These are phyloP conservation scores for Petrolisthes manimaculis DNA, from an alignment of 2,888 invertebrate species.

Conservation along the genomic window DNA sequence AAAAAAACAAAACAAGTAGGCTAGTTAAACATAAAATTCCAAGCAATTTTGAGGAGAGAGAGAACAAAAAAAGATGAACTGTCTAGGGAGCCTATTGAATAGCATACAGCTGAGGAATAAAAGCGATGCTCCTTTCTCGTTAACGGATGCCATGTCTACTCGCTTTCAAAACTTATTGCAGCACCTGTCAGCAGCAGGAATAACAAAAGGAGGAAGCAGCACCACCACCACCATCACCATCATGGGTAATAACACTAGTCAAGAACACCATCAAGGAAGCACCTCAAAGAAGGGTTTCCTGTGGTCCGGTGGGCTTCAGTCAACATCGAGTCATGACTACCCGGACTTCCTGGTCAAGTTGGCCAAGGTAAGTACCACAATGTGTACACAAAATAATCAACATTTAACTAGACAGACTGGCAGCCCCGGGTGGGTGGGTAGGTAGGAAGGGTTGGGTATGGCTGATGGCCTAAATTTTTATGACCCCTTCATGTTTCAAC, in stretches of 20 bases:
- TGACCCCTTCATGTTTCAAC: too few species aligned
- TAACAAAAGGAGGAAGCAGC: not conserved
- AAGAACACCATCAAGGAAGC: not conserved
- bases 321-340: slow-evolving; percentile 2
- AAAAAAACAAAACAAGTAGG: too few species aligned
- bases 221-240: not conserved
- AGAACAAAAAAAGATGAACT: slow-evolving; percentile 3
- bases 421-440: too few species aligned
- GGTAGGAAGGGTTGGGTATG: too few species aligned
- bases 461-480: too few species aligned
- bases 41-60: not conserved
- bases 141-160: not conserved
- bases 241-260: slow-evolving; percentile 8
- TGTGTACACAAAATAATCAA: too few species aligned
- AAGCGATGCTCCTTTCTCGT: slow-evolving; percentile 12
- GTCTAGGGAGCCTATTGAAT: not conserved
- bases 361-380: slow-evolving; percentile 34
- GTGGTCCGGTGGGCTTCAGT: not conserved
- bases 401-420: too few species aligned
- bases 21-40: too few species aligned
- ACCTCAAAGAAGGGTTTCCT: not conserved
- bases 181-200: slow-evolving; percentile 10
- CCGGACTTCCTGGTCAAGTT: slow-evolving; percentile 36
- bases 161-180: slow-evolving; percentile 25
- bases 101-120: not conserved